Conservation (phyloP, 2,797 vertebrate species). For the Pantherophis alleghaniensis region DNA sequence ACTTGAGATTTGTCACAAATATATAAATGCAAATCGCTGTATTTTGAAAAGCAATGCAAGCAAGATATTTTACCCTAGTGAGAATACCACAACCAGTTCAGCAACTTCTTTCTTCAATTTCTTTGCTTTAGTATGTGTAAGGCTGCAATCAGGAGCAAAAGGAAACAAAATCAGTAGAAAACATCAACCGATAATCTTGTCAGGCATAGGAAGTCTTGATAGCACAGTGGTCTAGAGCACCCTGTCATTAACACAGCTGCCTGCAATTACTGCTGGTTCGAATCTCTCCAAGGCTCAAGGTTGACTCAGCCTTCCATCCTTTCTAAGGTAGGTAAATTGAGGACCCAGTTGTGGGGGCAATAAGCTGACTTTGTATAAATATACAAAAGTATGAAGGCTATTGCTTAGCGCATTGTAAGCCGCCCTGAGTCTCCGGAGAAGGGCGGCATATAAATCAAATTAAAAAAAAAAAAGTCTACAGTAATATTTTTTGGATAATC, state of each 20-base stretch:
- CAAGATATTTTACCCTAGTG: not conserved
- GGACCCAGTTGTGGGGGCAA: no score
- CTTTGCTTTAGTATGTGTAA: not conserved
- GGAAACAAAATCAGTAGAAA: not conserved
- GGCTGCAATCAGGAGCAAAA: not conserved
- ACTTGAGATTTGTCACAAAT: not conserved
- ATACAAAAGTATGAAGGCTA: no score
- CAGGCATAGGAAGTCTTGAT: not conserved
- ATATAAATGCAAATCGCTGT: not conserved
- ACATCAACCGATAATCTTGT: not conserved
- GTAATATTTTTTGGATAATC: not conserved
- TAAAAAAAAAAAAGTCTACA: not conserved
- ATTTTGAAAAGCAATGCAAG: not conserved
- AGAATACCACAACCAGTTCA: not conserved
- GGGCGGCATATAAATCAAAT: no score
- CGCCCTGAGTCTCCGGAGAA: no score
- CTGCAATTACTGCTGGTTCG: no score
- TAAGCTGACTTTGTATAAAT: no score
- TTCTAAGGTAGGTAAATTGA: no score
- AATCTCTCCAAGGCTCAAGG: no score
- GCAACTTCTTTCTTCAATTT: not conserved
- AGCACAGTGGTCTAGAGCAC: no score
- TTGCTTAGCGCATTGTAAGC: no score
- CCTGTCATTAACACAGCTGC: no score
- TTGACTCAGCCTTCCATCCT: no score